phyloP scores from a whole-genome alignment of 2,888 invertebrate genomes.

The Deilephila elpenor region DNA sequence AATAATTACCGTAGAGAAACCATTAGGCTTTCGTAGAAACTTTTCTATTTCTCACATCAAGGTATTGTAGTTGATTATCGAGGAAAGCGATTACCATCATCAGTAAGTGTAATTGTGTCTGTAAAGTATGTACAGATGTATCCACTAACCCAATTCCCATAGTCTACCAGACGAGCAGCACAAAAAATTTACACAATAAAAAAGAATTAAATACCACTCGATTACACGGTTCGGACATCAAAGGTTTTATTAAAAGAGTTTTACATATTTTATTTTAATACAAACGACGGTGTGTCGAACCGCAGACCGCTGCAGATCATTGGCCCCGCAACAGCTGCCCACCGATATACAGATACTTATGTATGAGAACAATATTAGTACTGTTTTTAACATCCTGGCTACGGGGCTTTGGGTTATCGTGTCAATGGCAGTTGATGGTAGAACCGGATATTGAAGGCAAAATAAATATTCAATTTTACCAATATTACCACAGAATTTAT shows the following conservation, averaged over 20 bases:
- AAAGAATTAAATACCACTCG: neutral
- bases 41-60: too few relatives aligned
- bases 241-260: conserved; percentile 15
- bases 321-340: neutral
- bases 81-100: too few relatives aligned
- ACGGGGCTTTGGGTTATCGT: neutral
- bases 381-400: neutral
- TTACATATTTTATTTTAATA: conserved; percentile 4
- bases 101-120: too few relatives aligned
- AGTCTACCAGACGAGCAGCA: neutral
- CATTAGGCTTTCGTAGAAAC: too few relatives aligned
- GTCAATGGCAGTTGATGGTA: too few relatives aligned
- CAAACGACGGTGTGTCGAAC: neutral
- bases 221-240: conserved; percentile 8
- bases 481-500: too few relatives aligned
- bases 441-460: too few relatives aligned
- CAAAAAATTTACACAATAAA: neutral
- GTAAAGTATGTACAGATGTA: too few relatives aligned
- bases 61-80: too few relatives aligned
- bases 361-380: neutral
- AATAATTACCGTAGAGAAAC: too few relatives aligned
- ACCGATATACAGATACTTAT: neutral
- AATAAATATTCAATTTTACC: too few relatives aligned
- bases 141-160: too few relatives aligned
- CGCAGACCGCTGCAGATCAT: neutral